Base-by-base conservation (phyloP, 2,113 vertebrate genomes). In the Orycteropus afer region DNA sequence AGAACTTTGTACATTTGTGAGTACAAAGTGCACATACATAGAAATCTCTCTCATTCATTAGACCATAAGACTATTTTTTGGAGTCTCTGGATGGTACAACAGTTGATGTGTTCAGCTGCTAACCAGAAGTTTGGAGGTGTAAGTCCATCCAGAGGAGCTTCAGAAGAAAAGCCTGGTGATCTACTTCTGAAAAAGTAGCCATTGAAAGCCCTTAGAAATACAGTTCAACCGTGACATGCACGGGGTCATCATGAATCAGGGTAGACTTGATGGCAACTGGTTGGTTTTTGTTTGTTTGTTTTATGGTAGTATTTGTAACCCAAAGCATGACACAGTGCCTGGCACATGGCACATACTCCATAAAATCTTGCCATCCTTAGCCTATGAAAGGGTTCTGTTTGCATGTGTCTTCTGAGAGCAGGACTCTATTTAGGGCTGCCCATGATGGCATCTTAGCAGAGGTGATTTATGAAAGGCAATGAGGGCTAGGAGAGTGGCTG, bases 221-320 rank as follows among this genome's bases (percentile, higher is more conserved):
- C 65, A 67, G 11, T 67, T 67, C 23, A n/a, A 7, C 65, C 65
- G 13, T 69, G 65, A 69, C 18, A 67, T 6, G 37, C 4, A 20
- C 37, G 34, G 65, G n/a, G 65, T 8, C 65, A 37, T 32, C 17
- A 20, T 69, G 34, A 69, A 34, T 7, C 63, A 65, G 6, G 34
- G 63, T 65, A 65, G 12, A 65, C 6, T 34, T 13, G 20, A 34
- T 5, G 6, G 12, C 32, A 34, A 34, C 63, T 65, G 12, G 32
- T 65, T 34, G 11, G 9, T 65, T 13, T 32, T 34, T 59, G 57
- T 59, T 29, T 61, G 59, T n/a, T 37, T 69, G 4, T n/a, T 69
- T 95, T 78, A 53, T 65, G 40, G 57, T 81, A 47, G 65, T 90
- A 90, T 92, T 91, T 94, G 89, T 67, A 89, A 61, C n/a, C 27